Evolutionary conservation across 1,140 invertebrate species (phyloP).

Genomic region (Caerostris darwini): DNA sequence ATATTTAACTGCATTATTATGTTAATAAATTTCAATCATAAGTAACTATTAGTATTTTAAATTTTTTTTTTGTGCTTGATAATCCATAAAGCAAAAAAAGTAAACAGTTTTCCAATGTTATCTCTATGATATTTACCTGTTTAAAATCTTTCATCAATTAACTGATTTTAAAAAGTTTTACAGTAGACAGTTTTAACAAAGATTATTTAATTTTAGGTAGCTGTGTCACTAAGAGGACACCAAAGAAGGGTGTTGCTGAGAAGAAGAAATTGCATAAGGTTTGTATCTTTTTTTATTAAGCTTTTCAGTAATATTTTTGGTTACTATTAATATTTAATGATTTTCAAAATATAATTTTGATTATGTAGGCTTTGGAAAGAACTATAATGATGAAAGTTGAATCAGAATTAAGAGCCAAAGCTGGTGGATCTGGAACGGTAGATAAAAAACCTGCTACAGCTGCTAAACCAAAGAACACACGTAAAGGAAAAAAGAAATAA

Average conservation of each 20-base stretch:
- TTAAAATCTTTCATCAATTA: background rate
- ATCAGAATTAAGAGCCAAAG: constrained; percentile 45
- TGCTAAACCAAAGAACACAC: background rate
- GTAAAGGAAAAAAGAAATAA: constrained; percentile 66
- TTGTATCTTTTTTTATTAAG: background rate
- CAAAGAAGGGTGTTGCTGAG: constrained; percentile 53
- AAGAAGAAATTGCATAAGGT: constrained; percentile 71
- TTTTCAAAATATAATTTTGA: background rate
- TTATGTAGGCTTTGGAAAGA: constrained; percentile 43
- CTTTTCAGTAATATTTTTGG: background rate
- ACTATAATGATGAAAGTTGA: constrained; percentile 46
- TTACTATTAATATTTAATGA: background rate
- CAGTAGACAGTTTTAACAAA: background rate
- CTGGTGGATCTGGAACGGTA: constrained; percentile 35
- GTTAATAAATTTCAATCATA: too few relatives aligned
- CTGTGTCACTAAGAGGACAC: constrained; percentile 51
- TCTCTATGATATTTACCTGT: background rate
- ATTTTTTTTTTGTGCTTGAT: too few relatives aligned
- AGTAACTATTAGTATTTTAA: too few relatives aligned
- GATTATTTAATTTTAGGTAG: constrained; percentile 51
- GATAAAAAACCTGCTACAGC: background rate
- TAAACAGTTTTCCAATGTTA: too few relatives aligned
- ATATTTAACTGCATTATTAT: too few relatives aligned
- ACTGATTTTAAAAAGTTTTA: background rate
- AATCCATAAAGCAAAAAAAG: too few relatives aligned